Percentiles rank a stretch among this genome's conserved stretches.
phyloP scores from a whole-genome alignment of 2,797 vertebrate genomes.

The Gambusia yucatana region DNA sequence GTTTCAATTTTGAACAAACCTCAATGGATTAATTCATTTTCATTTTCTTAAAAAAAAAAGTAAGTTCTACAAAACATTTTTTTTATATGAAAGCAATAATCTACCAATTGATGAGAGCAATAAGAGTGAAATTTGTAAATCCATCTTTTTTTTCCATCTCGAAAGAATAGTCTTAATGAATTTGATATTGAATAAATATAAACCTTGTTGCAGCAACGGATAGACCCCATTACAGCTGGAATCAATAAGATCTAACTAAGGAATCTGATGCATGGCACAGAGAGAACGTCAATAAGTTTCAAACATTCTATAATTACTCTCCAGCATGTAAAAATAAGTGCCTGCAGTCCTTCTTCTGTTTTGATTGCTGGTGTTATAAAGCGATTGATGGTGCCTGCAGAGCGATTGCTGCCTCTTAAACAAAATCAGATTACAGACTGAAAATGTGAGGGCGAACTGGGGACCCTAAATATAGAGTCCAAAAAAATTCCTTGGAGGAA shows the following conservation, averaged over 20 bases:
- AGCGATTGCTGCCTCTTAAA: constrained; percentile 48
- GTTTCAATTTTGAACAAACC: not conserved
- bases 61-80: not conserved
- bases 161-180: not conserved
- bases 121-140: not conserved
- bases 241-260: constrained; percentile 62
- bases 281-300: constrained; percentile 54
- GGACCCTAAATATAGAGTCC: no score
- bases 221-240: constrained; percentile 51
- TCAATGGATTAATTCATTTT: not conserved
- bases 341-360: constrained; percentile 52
- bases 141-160: not conserved
- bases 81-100: not conserved
- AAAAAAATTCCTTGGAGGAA: not conserved
- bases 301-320: constrained; percentile 70
- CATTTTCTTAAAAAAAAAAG: not conserved
- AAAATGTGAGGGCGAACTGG: constrained; percentile 18
- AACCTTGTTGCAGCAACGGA: constrained; percentile 11
- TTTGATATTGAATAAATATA: constrained; percentile 29
- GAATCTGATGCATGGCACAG: constrained; percentile 61
- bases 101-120: not conserved
- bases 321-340: constrained; percentile 60
- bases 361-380: constrained; percentile 52
- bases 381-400: constrained; percentile 56
- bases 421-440: constrained; percentile 60